Base-by-base conservation (phyloP, 2,797 vertebrate species). In the Chelidonichthys spinosus region DNA sequence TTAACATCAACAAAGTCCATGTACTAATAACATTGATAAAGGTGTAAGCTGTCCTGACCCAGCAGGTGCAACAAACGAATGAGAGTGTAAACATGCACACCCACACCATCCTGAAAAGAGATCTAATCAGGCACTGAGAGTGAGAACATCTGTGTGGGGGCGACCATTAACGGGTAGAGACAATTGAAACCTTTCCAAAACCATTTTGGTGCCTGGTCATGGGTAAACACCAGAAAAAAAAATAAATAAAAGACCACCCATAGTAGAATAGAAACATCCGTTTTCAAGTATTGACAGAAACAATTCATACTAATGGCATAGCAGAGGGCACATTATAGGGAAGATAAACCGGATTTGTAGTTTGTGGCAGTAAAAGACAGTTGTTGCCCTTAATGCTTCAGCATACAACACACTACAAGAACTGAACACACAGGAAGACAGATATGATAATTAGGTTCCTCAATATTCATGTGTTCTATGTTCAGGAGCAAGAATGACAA, bases 61-160 rank as follows among this genome's bases (percentile, higher is more conserved):
- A 69, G 61, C 50, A 66, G 71, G 60, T 75, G 65, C 62, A 68
- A 72, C 50, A 46, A 52, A 36, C 7, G 56, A 66, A 9, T 13
- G 63, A 17, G 61, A 54, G 47, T 67, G 72, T 59, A 32, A 81
- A 79, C 52, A 43, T 73, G 68, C 69, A 61, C 53, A 33, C 65
- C 39, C 35, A 68, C 67, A 61, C n/a, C 9, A n/a, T 63, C 61
- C 76, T 65, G 43, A 64, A 49, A 63, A 61, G 32, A 69, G 54
- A 69, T 60, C 55, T 33, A 37, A 80, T 76, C 64, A 42, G 32
- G 35, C 39, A 2, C 39, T 11, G 52, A n/a, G 63, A 46, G 40
- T 25, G 36, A 50, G 73, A 39, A 55, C 18, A 58, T 17, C 46
- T 61, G 47, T 37, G 76, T 76, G 68, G 58, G 63, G 4, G 71